A percentile compares a stretch with the other conserved stretches of the same genome.
Evolutionary conservation across 1,140 invertebrate genomes (phyloP).

Genomic region (Cephus cinctus): DNA sequence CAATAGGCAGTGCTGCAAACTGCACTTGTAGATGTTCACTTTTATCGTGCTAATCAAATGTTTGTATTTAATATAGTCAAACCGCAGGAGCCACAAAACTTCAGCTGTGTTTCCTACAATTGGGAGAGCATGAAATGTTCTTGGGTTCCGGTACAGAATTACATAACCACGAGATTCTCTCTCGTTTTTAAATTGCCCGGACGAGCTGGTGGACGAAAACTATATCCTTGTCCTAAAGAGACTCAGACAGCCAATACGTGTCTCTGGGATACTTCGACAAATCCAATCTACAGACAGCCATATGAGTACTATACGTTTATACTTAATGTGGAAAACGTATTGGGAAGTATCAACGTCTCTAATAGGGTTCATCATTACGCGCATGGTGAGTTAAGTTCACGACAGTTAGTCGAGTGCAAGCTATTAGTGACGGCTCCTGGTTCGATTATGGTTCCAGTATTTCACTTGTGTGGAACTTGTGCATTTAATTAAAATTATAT

Average conservation of each 20-base stretch:
- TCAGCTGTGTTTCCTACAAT: conserved; percentile 67
- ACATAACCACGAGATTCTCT: conserved; percentile 58
- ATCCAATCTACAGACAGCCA: conserved; percentile 63
- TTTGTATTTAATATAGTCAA: conserved; percentile 30
- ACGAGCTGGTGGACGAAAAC: conserved; percentile 38
- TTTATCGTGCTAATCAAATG: not conserved
- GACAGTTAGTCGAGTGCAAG: too few relatives aligned
- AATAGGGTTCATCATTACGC: conserved; percentile 64
- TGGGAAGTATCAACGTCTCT: conserved; percentile 54
- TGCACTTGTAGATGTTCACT: too few relatives aligned
- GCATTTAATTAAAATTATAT: too few relatives aligned
- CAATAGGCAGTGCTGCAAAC: too few relatives aligned
- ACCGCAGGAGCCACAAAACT: conserved; percentile 61
- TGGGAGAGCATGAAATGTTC: conserved; percentile 66
- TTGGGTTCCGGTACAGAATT: conserved; percentile 60
- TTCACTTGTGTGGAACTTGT: not conserved
- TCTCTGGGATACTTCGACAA: conserved; percentile 58
- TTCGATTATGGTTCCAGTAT: too few relatives aligned
- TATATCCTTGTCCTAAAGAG: conserved; percentile 40
- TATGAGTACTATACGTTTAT: conserved; percentile 60
- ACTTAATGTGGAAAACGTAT: conserved; percentile 57
- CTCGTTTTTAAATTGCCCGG: conserved; percentile 56
- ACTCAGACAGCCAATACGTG: conserved; percentile 39
- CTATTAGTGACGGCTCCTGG: too few relatives aligned
- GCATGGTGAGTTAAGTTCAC: conserved; percentile 48